Evolutionary conservation across 2,113 vertebrate species (phyloP), one percentile per base, ranked within the genome.

Genomic region (Speoplatyrhinus poulsoni): DNA sequence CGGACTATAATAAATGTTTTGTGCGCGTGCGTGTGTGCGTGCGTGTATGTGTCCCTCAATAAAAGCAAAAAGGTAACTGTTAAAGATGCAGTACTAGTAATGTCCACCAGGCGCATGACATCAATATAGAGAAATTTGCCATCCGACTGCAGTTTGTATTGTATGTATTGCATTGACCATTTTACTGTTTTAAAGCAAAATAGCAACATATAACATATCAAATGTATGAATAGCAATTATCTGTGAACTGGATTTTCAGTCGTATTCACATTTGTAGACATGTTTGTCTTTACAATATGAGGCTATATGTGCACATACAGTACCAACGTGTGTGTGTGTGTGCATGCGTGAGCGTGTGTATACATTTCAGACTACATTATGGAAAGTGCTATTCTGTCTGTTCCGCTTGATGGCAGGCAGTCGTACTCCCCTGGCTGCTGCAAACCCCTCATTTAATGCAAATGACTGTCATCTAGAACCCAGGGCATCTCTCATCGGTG

Each of bases 401-500:
- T 82, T 90, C 75, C 71, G 80, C 79, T 85, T 69, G 67, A 81
- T 75, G 75, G 82, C 82, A 77, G 77, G 64, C 76, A 62, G 79
- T 73, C 90, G 89, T 90, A 87, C 93, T 92, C 93, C 92, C 92
- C 91, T 75, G 88, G 94, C 94, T 93, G 80, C 74, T 46, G 90
- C 92, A 87, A 93, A 95, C 94, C 94, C 95, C 89, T 98, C 95
- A 98, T 96, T 98, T 96, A 94, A 99, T 99, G 97, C 96, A 98
- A 98, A 99, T 99, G 92, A 97, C 94, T 93, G 92, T 97, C 94
- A 95, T 96, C 95, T 95, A 94, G 94, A 96, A 97, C 96, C 95
- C 88, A 93, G 92, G 90, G 90, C 91, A 94, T 95, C 93, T 93
- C 90, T 90, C 93, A 86, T 97, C 95, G 94, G 94, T 92, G 78